Evolutionary conservation across 1,140 invertebrate species (phyloP), one percentile per base, ranked within the genome.

Genomic region (Hormaphis cornu): DNA sequence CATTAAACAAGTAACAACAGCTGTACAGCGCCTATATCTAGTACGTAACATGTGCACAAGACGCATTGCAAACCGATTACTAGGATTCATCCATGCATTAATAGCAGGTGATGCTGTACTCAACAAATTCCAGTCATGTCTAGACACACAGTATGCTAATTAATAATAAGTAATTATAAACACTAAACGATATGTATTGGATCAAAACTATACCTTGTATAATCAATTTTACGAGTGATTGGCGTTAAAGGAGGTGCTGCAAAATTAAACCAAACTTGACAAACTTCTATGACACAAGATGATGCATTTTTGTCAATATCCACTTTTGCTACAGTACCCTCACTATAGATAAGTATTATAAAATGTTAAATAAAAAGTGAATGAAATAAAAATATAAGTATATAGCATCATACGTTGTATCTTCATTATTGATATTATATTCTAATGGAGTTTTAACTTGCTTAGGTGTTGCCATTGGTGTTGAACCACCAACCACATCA

Each of bases 71-170:
- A 95, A 83, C 26, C 91, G 82, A 80, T 97, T 95, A 75, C 89
- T 89, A 0, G 93, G 93, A 82, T 95, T 97, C 86, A 97, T 89
- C 95, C 95, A 97, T 0, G 95, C 93, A 76, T 95, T 96, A 70
- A 97, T 97, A 0, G 93, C 91, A 0, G 95, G 94, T 0, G 93
- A 95, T 8, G 93, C 93, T 6, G 95, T 97, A 78, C 93, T 96
- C 24, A 98, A 78, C 20, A 98, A 80, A 80, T 98, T 97, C 94
- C 95, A 97, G 78, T 98, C 95, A 69, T 95, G 79, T 74, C 92
- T 89, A 72, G 16, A 66, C 16, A 66, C 50, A 66, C 24, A 48
- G 3, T 24, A 24, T 24, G 1, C 37, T 76, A 73, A 22, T 70
- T 71, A 72, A 54, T 69, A 44, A 46, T 46, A 30, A 7, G 10